phyloP scores from a whole-genome alignment of 2,888 invertebrate species.

The Chesias legatella region DNA sequence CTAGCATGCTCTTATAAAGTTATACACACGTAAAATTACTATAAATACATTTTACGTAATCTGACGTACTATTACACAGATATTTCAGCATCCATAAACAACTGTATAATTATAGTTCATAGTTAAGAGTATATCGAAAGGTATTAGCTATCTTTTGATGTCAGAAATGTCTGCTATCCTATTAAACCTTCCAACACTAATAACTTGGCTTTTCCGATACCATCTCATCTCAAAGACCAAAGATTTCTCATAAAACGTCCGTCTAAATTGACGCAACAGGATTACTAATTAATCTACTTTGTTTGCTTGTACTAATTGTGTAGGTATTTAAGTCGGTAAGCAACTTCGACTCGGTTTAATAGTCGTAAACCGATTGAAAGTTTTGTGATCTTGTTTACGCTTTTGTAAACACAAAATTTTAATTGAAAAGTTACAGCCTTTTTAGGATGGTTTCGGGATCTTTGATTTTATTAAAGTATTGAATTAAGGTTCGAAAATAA shows the following conservation, averaged over 20 bases:
- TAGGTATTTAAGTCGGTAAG: conserved; percentile 32
- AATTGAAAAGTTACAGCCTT: conserved; percentile 22
- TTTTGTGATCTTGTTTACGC: conserved; percentile 27
- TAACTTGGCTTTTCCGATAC: not conserved
- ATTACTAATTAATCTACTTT: conserved; percentile 52
- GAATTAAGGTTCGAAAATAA: conserved; percentile 9
- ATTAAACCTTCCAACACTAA: too few species aligned
- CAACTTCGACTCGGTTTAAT: conserved; percentile 30
- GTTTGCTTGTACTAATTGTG: conserved; percentile 40
- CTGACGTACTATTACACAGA: too few species aligned
- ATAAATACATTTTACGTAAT: too few species aligned
- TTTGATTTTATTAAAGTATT: conserved; percentile 18
- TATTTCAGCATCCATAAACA: too few species aligned
- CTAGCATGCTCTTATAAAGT: too few species aligned
- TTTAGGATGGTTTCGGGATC: conserved; percentile 12
- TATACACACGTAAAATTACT: too few species aligned
- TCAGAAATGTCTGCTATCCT: too few species aligned
- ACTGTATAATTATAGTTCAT: too few species aligned
- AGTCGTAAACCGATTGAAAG: conserved; percentile 29
- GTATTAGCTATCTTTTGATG: too few species aligned
- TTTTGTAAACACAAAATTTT: conserved; percentile 21
- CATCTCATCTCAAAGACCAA: conserved; percentile 36
- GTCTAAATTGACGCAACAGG: conserved; percentile 45
- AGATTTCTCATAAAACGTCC: conserved; percentile 47
- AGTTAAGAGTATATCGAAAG: too few species aligned